phyloP scores from a whole-genome alignment of 2,888 invertebrate species.

The Perizoma affinitatum region DNA sequence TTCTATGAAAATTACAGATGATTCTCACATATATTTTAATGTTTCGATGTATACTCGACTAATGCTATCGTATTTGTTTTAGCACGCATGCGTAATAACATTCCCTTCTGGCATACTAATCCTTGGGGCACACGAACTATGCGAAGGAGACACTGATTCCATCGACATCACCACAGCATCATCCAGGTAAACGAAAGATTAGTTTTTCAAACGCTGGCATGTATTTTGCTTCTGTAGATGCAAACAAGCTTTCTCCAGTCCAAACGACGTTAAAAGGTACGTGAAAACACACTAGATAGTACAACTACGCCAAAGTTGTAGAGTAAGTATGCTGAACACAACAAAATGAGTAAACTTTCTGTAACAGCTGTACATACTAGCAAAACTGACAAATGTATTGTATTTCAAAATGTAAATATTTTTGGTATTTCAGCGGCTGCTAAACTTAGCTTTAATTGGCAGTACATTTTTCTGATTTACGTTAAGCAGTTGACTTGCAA shows the following conservation, averaged over 20 bases:
- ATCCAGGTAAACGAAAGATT: conserved; percentile 67
- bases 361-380: conserved; percentile 75
- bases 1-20: conserved; percentile 47
- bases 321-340: conserved; percentile 45
- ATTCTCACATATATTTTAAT: conserved; percentile 47
- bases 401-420: conserved; percentile 48
- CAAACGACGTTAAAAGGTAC: conserved; percentile 49
- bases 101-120: conserved; percentile 85
- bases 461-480: not conserved
- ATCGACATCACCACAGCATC: conserved; percentile 50
- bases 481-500: not conserved
- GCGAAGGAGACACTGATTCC: conserved; percentile 64
- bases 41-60: conserved; percentile 60
- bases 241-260: conserved; percentile 37
- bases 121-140: conserved; percentile 70
- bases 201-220: conserved; percentile 42
- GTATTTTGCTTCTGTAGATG: conserved; percentile 49
- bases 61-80: conserved; percentile 83
- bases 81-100: conserved; percentile 84
- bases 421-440: conserved; percentile 50
- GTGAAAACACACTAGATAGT: conserved; percentile 49
- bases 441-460: conserved; percentile 44
- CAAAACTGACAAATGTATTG: conserved; percentile 42
- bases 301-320: conserved; percentile 27
- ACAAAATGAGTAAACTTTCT: conserved; percentile 43